Base-by-base conservation (phyloP, 2,888 invertebrate species). In the Ophraella communa region DNA sequence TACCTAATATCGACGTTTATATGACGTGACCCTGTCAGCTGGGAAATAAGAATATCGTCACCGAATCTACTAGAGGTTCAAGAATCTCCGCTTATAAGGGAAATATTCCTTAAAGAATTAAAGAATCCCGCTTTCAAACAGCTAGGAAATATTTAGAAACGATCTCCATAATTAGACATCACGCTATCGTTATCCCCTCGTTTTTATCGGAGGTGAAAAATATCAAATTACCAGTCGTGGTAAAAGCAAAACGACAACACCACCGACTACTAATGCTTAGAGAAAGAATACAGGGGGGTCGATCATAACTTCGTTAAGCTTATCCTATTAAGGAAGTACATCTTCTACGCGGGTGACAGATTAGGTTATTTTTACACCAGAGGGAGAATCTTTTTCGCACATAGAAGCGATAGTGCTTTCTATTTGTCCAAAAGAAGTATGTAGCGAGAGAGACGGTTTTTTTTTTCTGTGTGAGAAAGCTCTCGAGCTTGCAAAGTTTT, bases 251-350 rank as follows among this genome's bases (percentile, higher is more conserved):
- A 45, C 60, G 51, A 27, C 44, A 18, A 53, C 55, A 58, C 51
- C 52, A 52, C 52, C 21, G 59, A 24, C 18, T 39, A 58, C 18
- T 39, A 58, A 59, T 52, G 39, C 47, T 59, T 49, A 35, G 44
- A 24, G 27, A 33, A 62, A 58, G 58, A 57, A 56, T 47, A 24
- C 49, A 42, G 56, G 64, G 56, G 64, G 61, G 66, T 10, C 45
- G 47, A 51, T 59, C 52, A 56, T 66, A 66, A 66, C 64, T 27
- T 35, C 47, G 66, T 66, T 66, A 66, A 57, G 52, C 45, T 63
- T 59, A 62, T 56, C 60, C 54, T 27, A 60, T 51, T 56, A 55
- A 56, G 49, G 59, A 58, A 57, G 55, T 42, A 51, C 39, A 62
- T 59, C 51, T 33, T 39, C 63, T 35, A 27, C 58, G n/a, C n/a